Evolutionary conservation across 2,888 invertebrate species (phyloP).

Genomic region (Archips xylosteana): DNA sequence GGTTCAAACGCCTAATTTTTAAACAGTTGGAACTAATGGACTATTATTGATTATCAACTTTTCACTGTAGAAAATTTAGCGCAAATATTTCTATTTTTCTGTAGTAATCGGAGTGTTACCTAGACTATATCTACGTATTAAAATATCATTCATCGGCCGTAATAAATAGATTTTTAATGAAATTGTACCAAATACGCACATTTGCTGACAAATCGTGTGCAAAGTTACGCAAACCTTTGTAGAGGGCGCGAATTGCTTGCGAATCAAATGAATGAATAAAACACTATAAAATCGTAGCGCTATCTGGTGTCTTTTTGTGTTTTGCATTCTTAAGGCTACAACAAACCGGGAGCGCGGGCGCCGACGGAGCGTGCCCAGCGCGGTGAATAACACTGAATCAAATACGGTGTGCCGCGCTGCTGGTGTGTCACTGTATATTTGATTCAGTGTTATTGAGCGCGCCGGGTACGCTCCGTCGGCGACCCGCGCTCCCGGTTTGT

Average conservation of each 20-base stretch:
- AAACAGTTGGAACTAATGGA: neutral
- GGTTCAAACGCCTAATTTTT: neutral
- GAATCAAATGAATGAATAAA: neutral
- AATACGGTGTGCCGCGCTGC: too few species aligned
- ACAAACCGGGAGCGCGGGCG: too few species aligned
- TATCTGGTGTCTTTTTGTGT: neutral
- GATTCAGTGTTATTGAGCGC: too few species aligned
- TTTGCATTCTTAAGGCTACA: neutral
- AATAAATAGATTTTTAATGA: conserved; percentile 16
- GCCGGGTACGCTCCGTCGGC: too few species aligned
- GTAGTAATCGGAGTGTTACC: conserved; percentile 5
- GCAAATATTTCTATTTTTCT: conserved; percentile 10
- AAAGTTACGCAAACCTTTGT: neutral
- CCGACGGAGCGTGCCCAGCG: too few species aligned
- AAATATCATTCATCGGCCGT: conserved; percentile 1
- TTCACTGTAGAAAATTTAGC: conserved; percentile 15
- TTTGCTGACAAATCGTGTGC: conserved; percentile 3
- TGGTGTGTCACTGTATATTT: too few species aligned
- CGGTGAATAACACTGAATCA: too few species aligned
- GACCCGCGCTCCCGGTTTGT: too few species aligned
- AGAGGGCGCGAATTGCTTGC: neutral
- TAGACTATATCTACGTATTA: conserved; percentile 24
- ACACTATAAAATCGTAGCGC: neutral
- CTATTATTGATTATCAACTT: neutral
- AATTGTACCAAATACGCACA: conserved; percentile 35